Evolutionary conservation across 1,140 invertebrate genomes (phyloP).

Genomic region (Periplaneta americana): DNA sequence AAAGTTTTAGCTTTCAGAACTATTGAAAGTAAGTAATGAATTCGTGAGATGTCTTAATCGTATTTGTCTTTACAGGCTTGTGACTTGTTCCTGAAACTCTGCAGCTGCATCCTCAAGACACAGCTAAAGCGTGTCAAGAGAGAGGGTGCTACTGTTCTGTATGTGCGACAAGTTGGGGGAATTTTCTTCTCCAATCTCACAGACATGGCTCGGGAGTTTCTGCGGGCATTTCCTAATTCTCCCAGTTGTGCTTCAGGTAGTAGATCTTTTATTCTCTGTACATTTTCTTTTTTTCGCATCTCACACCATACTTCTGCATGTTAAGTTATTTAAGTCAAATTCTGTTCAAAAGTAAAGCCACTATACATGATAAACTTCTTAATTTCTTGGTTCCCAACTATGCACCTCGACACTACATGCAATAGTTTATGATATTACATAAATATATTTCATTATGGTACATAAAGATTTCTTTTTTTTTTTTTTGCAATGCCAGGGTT

Average conservation of each 20-base stretch:
- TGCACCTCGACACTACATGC: too few relatives aligned
- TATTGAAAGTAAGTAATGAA: too few relatives aligned
- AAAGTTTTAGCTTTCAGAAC: too few relatives aligned
- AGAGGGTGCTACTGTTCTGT: conserved; percentile 80
- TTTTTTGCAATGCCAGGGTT: too few relatives aligned
- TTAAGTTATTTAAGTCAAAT: too few relatives aligned
- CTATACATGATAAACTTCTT: too few relatives aligned
- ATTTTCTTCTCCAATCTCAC: conserved; percentile 85
- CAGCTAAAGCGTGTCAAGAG: conserved; percentile 80
- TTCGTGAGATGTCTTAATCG: neutral
- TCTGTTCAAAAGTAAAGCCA: too few relatives aligned
- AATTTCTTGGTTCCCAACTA: too few relatives aligned
- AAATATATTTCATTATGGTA: too few relatives aligned
- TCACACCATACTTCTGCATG: neutral
- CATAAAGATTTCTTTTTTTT: too few relatives aligned
- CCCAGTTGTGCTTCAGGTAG: conserved; percentile 66
- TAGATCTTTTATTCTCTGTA: neutral
- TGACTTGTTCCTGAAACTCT: conserved; percentile 79
- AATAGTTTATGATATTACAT: too few relatives aligned
- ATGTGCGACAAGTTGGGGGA: conserved; percentile 76
- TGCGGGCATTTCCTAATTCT: conserved; percentile 69
- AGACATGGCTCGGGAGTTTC: conserved; percentile 83
- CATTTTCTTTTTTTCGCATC: neutral
- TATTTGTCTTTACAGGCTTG: conserved; percentile 52
- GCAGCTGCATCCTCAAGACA: conserved; percentile 75